A percentile compares a stretch with the other conserved stretches of the same genome.
Conservation (phyloP, 2,113 vertebrate genomes). For the Podarcis cretensis region DNA sequence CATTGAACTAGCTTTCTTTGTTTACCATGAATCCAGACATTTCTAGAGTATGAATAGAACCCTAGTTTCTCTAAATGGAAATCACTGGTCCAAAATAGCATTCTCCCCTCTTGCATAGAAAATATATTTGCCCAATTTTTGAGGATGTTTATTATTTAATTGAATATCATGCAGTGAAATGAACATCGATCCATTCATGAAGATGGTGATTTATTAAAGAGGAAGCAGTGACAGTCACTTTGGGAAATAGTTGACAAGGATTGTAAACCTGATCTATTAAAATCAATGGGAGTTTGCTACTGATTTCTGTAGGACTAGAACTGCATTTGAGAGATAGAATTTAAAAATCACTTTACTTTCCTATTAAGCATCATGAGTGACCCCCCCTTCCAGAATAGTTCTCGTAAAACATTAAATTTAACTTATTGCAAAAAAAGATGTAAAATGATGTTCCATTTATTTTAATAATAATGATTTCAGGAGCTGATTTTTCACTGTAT, state of each 20-base stretch:
- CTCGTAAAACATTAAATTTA: background rate
- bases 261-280: background rate
- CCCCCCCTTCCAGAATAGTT: background rate
- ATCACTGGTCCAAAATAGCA: background rate
- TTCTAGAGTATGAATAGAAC: background rate
- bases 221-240: background rate
- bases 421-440: background rate
- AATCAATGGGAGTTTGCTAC: background rate
- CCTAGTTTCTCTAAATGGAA: background rate
- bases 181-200: background rate
- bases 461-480: fast-evolving
- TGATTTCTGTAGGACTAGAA: background rate
- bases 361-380: background rate
- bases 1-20: background rate
- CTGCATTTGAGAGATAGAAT: background rate
- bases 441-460: background rate
- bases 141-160: background rate
- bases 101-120: background rate
- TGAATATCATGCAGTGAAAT: background rate
- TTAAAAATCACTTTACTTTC: background rate
- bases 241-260: background rate
- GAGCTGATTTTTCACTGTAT: fast-evolving
- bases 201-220: background rate
- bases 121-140: background rate
- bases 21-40: background rate